Percentiles rank a stretch among this genome's conserved stretches.
These are phyloP conservation scores for Gallinago jamesoni DNA, from an alignment of 2,113 vertebrate species.

Conservation along the genomic window DNA sequence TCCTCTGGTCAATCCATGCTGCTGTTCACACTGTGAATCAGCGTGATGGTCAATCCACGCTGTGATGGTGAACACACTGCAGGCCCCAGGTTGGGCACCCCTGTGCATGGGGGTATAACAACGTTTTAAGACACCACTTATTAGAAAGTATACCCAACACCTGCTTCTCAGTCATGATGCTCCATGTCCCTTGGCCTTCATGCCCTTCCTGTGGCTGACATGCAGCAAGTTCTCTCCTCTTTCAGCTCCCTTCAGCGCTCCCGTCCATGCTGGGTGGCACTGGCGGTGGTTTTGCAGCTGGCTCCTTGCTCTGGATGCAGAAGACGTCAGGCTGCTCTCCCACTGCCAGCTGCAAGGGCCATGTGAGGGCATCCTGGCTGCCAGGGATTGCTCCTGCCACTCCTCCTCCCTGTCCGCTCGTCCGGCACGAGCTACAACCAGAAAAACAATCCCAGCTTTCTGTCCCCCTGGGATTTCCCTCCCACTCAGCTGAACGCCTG, in stretches of 20 bases:
- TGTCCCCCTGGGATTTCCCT: conserved; percentile 20
- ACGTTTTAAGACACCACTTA: not conserved
- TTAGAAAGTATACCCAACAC: not conserved
- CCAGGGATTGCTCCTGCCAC: not conserved
- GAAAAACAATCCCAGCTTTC: not conserved
- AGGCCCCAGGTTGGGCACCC: rapidly evolving
- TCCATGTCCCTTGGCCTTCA: rapidly evolving
- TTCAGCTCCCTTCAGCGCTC: rapidly evolving
- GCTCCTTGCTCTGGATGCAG: not conserved
- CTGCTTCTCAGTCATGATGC: not conserved
- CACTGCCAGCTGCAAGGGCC: not conserved
- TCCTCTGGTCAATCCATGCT: not conserved
- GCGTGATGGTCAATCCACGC: too few species aligned
- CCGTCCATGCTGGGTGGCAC: not conserved
- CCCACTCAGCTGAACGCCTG: not conserved
- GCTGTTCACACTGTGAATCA: not conserved
- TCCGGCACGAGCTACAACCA: not conserved
- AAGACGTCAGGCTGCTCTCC: not conserved
- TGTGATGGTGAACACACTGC: not conserved
- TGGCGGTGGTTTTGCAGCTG: not conserved
- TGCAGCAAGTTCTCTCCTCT: not conserved
- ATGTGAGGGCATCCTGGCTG: not conserved
- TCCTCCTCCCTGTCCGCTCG: not conserved
- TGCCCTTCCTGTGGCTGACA: not conserved
- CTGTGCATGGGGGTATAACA: rapidly evolving